Evolutionary conservation across 2,888 invertebrate genomes (phyloP), one percentile per base, ranked within the genome.

Genomic region (Anagyrus pseudococci): DNA sequence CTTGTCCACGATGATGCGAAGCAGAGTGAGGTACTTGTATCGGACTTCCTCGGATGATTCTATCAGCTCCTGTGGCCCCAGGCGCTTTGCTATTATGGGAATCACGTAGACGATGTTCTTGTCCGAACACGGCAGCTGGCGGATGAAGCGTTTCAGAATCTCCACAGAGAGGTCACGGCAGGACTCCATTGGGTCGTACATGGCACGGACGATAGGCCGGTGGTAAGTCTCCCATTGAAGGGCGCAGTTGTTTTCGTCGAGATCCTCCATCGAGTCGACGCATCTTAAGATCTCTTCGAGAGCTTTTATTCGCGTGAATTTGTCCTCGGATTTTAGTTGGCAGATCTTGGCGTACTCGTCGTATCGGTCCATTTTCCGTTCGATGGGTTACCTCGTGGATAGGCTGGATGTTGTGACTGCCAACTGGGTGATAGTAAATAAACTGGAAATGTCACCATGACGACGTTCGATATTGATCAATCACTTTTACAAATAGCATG

Each of bases 1-100:
- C 69, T 86, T 87, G 4, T 83, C 77, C 49, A 94, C 81, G 68
- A 96, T 85, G 44, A 83, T 80, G 60, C 84, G 83, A n/a, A 94
- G 78, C 47, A 95, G 84, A 60, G 84, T 77, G 0, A 94, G 79
- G 54, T 91, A 83, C 43, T 87, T 82, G 13, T 93, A 77, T 25
- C 96, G 87, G 46, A 96, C 85, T 84, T 97, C 96, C 82, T 97
- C 96, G 0, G 89, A 88, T 41, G 84, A 79, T 76, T 90, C 90
- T 3, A 85, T 75, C 44, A 90, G 84, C 77, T 94, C 94, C 41
- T 88, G 86, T 58, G 88, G 87, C 0, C 92, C 93, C 68, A 96
- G 85, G 64, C 94, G 87, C 70, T 90, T 89, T 0, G 88, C 86
- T 64, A 96, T 76, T 1, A 90, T 86, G 1, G 93, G 91, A 37